Evolutionary conservation across 2,113 vertebrate genomes (phyloP).

Genomic region (Nesoenas mayeri): DNA sequence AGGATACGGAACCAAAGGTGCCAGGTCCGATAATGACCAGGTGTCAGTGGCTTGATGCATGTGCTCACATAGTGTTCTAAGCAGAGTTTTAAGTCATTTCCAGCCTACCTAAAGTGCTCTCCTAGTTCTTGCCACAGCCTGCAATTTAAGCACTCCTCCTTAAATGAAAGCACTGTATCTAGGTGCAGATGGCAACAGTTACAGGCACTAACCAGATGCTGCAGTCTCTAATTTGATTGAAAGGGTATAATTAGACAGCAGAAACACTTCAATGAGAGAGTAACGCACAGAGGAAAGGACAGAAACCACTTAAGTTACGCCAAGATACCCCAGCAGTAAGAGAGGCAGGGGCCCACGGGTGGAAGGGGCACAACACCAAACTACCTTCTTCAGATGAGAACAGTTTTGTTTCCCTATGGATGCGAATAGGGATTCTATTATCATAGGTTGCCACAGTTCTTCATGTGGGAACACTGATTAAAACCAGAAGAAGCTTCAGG

Average conservation of each 20-base stretch:
- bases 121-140: slow-evolving; percentile 39
- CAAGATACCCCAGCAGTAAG: slow-evolving; percentile 76
- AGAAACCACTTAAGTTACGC: slow-evolving; percentile 85
- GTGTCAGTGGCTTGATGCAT: neutral
- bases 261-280: slow-evolving; percentile 89
- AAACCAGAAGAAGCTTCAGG: slow-evolving; percentile 77
- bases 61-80: neutral
- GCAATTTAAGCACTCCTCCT: slow-evolving; percentile 74
- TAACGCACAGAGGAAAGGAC: slow-evolving; percentile 76
- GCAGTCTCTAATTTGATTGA: slow-evolving; percentile 95
- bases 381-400: slow-evolving; percentile 72
- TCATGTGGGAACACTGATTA: slow-evolving; percentile 82
- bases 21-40: neutral
- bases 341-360: slow-evolving; percentile 71
- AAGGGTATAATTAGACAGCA: slow-evolving; percentile 97
- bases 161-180: slow-evolving; percentile 75
- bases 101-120: slow-evolving; percentile 36
- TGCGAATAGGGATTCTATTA: slow-evolving; percentile 77
- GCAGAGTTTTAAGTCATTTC: slow-evolving; percentile 63
- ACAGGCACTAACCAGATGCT: slow-evolving; percentile 90
- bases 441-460: slow-evolving; percentile 80
- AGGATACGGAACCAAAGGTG: neutral
- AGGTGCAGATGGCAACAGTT: slow-evolving; percentile 96
- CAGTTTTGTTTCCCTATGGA: slow-evolving; percentile 71
- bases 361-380: slow-evolving; percentile 68